phyloP scores from a whole-genome alignment of 2,797 vertebrate genomes.

The Danio albolineatus region DNA sequence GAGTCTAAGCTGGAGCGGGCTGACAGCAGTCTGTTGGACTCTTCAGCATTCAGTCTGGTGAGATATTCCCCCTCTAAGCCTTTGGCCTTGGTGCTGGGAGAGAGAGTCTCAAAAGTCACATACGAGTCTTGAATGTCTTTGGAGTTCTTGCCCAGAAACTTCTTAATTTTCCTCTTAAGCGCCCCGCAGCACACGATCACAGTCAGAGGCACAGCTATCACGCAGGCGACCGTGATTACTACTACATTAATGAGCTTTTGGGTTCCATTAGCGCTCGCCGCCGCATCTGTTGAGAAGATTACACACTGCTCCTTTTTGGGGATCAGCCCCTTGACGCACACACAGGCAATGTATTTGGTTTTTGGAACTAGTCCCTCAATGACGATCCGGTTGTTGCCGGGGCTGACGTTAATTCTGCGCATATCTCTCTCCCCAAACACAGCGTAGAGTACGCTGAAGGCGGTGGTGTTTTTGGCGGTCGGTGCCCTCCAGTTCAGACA shows the following conservation, averaged over 20 bases:
- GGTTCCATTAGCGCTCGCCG: conserved; percentile 88
- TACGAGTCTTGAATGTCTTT: conserved; percentile 89
- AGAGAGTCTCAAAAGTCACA: conserved; percentile 90
- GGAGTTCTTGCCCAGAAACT: conserved; percentile 82
- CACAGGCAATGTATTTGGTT: conserved; percentile 95
- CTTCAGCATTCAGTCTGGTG: conserved; percentile 85
- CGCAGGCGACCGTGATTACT: conserved; percentile 92
- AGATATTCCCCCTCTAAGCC: conserved; percentile 85
- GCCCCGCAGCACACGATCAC: conserved; percentile 93
- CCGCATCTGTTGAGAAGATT: conserved; percentile 96
- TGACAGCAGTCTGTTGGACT: conserved; percentile 91
- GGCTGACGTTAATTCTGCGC: conserved; percentile 86
- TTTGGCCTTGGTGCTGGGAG: conserved; percentile 80
- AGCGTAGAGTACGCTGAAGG: conserved; percentile 91
- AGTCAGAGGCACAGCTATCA: conserved; percentile 93
- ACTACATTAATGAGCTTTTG: conserved; percentile 96
- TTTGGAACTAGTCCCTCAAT: conserved; percentile 89
- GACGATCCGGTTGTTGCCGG: conserved; percentile 87
- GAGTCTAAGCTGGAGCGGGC: conserved; percentile 93
- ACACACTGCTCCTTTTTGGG: conserved; percentile 95
- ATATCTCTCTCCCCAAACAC: conserved; percentile 93
- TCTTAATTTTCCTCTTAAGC: conserved; percentile 89
- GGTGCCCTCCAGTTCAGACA: conserved; percentile 92
- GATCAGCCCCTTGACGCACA: conserved; percentile 88
- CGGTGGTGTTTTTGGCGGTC: conserved; percentile 85